Evolutionary conservation across 2,797 vertebrate species (phyloP).

Genomic region (Siniperca undulata): DNA sequence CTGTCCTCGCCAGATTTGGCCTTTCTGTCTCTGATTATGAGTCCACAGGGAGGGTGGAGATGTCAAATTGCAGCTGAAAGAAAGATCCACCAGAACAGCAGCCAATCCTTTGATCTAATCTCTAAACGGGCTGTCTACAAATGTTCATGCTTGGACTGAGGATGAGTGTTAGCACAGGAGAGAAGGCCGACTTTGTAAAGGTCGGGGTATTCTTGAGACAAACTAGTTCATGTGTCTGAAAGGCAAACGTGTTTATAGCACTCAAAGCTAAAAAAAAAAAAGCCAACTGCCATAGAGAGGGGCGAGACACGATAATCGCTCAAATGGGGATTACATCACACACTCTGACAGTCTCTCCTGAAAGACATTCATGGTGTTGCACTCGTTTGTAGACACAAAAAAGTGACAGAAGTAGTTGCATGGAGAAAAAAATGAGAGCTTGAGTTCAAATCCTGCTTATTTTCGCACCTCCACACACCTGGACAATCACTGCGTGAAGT

Average conservation of each 20-base stretch:
- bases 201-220: not conserved
- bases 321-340: slow-evolving; percentile 17
- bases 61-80: slow-evolving; percentile 41
- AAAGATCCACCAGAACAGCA: slow-evolving; percentile 8
- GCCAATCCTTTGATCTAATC: slow-evolving; percentile 23
- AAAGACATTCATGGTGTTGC: slow-evolving; percentile 12
- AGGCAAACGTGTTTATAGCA: not conserved
- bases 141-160: not conserved
- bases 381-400: slow-evolving; percentile 16
- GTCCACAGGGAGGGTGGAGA: slow-evolving; percentile 11
- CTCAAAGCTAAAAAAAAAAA: not conserved
- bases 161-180: not conserved
- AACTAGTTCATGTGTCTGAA: slow-evolving; percentile 1
- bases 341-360: slow-evolving; percentile 12
- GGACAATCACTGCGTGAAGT: not conserved
- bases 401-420: slow-evolving; percentile 1
- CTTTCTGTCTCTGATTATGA: slow-evolving; percentile 41
- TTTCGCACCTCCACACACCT: not conserved
- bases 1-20: slow-evolving; percentile 31
- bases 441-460: not conserved
- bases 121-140: slow-evolving; percentile 34
- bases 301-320: not conserved
- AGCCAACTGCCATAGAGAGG: not conserved
- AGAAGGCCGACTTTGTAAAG: not conserved
- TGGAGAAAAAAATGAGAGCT: not conserved